Conservation (phyloP, 35 echinoderm and acorn worm species). For the Heliocidaris erythrogramma region DNA sequence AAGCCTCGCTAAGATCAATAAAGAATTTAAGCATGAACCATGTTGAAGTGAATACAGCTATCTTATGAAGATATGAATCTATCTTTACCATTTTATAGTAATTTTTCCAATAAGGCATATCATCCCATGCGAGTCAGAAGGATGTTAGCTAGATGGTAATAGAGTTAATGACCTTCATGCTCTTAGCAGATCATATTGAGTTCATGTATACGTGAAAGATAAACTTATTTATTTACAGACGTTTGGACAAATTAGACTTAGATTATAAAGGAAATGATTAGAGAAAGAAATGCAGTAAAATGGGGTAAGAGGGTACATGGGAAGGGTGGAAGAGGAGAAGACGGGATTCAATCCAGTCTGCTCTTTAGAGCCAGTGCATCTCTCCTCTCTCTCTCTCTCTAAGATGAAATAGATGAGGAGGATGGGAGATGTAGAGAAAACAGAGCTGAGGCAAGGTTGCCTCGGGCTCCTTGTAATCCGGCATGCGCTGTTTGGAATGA, state of each 20-base stretch:
- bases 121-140: too few species aligned
- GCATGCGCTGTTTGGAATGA: not conserved
- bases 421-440: slow-evolving; percentile 9
- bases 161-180: too few species aligned
- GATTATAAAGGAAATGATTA: not conserved
- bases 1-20: too few species aligned
- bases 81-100: too few species aligned
- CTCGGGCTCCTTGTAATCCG: not conserved
- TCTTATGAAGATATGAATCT: too few species aligned
- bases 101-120: too few species aligned
- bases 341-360: not conserved
- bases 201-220: too few species aligned
- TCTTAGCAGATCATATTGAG: too few species aligned
- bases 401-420: slow-evolving; percentile 10
- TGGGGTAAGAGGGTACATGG: not conserved
- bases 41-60: too few species aligned
- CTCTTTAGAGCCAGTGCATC: not conserved
- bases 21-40: too few species aligned
- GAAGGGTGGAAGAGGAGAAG: not conserved
- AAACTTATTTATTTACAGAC: too few species aligned
- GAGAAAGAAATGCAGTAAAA: not conserved
- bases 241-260: not conserved
- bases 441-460: not conserved
- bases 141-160: too few species aligned
- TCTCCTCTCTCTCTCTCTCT: not conserved